These are phyloP conservation scores for Megalurothrips usitatus DNA, from an alignment of 2,888 invertebrate species.

Conservation along the genomic window DNA sequence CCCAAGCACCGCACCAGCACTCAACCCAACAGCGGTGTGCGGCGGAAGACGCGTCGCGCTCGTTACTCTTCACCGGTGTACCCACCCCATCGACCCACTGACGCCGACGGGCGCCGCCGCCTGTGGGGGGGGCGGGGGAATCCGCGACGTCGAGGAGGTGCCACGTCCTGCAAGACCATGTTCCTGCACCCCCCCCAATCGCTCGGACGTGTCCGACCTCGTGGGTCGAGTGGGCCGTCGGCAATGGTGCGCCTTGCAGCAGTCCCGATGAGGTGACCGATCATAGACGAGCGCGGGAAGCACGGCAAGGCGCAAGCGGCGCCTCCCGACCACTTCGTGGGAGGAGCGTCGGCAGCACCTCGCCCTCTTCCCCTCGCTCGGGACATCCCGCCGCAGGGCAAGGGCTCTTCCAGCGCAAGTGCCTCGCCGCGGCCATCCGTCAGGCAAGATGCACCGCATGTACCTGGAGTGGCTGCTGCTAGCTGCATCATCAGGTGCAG, in stretches of 20 bases:
- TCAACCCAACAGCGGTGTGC: background rate
- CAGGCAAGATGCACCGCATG: conserved; percentile 14
- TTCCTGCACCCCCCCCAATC: background rate
- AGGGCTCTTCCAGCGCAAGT: conserved; percentile 17
- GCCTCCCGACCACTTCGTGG: background rate
- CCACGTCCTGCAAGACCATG: conserved; percentile 23
- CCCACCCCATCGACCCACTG: background rate
- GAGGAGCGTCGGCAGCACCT: background rate
- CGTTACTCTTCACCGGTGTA: background rate
- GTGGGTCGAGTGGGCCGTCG: conserved; percentile 16
- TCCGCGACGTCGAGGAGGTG: background rate
- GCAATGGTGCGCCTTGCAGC: background rate
- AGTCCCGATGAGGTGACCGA: background rate
- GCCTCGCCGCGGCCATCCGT: background rate
- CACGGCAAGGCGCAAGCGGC: background rate
- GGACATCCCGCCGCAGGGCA: background rate
- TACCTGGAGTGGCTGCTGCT: conserved; percentile 20
- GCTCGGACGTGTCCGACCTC: conserved; percentile 25
- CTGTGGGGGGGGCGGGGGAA: too few species aligned
- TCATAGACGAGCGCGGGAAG: background rate
- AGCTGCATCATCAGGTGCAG: background rate
- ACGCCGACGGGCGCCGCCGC: background rate
- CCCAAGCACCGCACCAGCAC: background rate
- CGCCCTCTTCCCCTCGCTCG: background rate
- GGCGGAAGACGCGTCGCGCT: conserved; percentile 3